Evolutionary conservation across 2,797 vertebrate species (phyloP).

Genomic region (Myotis vivesi): DNA sequence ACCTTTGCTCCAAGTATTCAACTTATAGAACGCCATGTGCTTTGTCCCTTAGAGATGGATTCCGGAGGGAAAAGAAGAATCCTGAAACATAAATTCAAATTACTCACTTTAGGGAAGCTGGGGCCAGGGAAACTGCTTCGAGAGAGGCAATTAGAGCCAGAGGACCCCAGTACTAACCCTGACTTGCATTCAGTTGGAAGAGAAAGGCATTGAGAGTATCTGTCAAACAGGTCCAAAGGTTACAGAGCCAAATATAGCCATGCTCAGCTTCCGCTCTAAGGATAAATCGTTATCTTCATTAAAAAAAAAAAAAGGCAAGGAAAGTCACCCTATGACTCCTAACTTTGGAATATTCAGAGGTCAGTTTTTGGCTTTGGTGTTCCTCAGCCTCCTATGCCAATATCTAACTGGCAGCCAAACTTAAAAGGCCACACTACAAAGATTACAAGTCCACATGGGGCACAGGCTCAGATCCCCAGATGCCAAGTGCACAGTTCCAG

Average conservation of each 20-base stretch:
- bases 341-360: constrained; percentile 22
- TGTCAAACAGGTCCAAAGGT: not conserved
- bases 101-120: not conserved
- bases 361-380: not conserved
- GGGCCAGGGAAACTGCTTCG: not conserved
- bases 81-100: not conserved
- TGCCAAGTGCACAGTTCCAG: constrained; percentile 9
- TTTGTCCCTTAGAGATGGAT: not conserved
- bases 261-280: not conserved
- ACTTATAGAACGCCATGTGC: not conserved
- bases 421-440: constrained; percentile 39
- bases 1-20: not conserved
- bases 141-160: not conserved
- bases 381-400: not conserved
- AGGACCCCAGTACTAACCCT: not conserved
- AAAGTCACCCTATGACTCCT: not conserved
- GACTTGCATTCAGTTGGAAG: not conserved
- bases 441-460: constrained; percentile 69
- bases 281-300: not conserved
- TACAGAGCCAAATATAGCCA: not conserved
- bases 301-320: not conserved
- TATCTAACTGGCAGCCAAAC: constrained; percentile 34
- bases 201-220: accelerated
- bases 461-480: constrained; percentile 57
- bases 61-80: constrained; percentile 20